Evolutionary conservation across 2,113 vertebrate species (phyloP).

Genomic region (Actinemys pallida): DNA sequence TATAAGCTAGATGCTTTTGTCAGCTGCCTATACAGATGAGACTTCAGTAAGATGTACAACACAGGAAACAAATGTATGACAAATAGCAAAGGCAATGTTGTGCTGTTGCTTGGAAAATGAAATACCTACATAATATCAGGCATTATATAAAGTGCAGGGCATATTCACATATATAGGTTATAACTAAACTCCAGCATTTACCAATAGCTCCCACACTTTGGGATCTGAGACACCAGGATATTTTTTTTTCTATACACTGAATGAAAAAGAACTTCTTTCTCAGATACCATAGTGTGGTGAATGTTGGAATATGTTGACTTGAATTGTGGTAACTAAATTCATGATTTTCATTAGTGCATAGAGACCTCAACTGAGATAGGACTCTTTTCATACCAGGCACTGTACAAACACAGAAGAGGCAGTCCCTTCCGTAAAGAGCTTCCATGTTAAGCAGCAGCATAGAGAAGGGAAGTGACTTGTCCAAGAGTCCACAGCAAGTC

Average conservation of each 20-base stretch:
- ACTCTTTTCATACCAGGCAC: background rate
- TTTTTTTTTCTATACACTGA: background rate
- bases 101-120: background rate
- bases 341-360: background rate
- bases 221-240: background rate
- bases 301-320: background rate
- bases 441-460: no score
- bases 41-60: background rate
- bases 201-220: background rate
- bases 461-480: no score
- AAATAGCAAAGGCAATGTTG: background rate
- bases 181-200: background rate
- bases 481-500: no score
- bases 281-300: background rate
- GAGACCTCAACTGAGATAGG: background rate
- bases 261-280: background rate
- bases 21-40: background rate
- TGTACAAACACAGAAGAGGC: no score
- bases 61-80: background rate
- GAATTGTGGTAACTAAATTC: background rate
- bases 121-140: accelerated
- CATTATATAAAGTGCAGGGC: background rate
- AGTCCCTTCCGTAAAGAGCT: no score
- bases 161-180: background rate
- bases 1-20: background rate